Conservation (phyloP, 2,113 vertebrate genomes). For the Urocolius indicus region DNA sequence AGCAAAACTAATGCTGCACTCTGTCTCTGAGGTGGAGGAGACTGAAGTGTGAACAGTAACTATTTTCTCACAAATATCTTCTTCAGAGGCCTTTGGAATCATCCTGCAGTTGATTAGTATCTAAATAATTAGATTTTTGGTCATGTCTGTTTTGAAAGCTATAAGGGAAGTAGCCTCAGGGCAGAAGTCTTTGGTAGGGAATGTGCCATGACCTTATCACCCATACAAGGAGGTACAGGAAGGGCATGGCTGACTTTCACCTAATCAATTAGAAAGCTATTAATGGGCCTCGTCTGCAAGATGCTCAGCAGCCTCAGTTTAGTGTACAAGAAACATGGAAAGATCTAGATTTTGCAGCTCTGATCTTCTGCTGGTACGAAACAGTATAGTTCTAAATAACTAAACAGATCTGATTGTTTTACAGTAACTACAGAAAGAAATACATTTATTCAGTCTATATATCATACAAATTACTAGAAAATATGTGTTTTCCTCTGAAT, state of each 20-base stretch:
- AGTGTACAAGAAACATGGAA: not conserved
- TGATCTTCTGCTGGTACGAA: not conserved
- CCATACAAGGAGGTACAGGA: conserved; percentile 71
- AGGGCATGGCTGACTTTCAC: conserved; percentile 71
- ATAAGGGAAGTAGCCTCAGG: conserved; percentile 84
- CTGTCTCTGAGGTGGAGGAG: not conserved
- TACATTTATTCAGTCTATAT: not conserved
- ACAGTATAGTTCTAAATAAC: not conserved
- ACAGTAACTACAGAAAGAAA: not conserved
- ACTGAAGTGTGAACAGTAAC: not conserved
- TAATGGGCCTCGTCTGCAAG: not conserved
- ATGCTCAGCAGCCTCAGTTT: not conserved
- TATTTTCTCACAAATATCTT: conserved; percentile 42
- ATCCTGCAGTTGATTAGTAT: conserved; percentile 93
- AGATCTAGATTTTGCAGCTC: not conserved
- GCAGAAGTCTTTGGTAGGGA: conserved; percentile 68
- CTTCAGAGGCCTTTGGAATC: conserved; percentile 75
- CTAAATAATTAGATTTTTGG: conserved; percentile 93
- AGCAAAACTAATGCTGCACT: not conserved
- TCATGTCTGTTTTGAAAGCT: conserved; percentile 81
- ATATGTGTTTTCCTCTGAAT: not conserved
- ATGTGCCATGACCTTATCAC: conserved; percentile 79
- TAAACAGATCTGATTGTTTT: not conserved
- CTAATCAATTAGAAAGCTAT: conserved; percentile 68
- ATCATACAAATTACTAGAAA: not conserved